These are phyloP conservation scores for Tenthredo distinguenda DNA, from an alignment of 2,888 invertebrate genomes.

Conservation along the genomic window DNA sequence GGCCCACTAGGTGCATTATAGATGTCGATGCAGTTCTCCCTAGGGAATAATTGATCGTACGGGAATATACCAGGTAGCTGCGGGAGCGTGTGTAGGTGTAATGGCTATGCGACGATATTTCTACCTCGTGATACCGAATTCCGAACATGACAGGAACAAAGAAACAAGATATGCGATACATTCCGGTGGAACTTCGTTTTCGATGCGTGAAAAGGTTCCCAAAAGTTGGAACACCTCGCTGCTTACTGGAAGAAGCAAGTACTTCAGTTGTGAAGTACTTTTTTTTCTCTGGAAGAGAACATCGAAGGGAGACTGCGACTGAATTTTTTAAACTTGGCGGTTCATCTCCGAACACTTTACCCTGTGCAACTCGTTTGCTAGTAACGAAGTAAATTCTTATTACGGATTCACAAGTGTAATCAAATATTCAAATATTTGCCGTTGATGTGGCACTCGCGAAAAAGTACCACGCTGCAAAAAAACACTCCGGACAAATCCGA, in stretches of 20 bases:
- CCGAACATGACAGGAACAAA: background rate
- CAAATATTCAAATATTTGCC: constrained; percentile 10
- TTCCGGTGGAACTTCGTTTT: background rate
- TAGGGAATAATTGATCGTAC: constrained; percentile 43
- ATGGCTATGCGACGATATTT: background rate
- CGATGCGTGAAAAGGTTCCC: background rate
- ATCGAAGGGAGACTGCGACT: background rate
- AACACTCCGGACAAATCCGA: background rate
- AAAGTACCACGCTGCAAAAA: background rate
- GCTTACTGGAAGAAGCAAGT: too few species aligned
- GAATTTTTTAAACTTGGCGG: background rate
- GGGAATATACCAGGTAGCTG: background rate
- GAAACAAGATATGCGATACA: too few species aligned
- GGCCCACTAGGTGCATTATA: constrained; percentile 36
- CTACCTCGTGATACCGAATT: background rate
- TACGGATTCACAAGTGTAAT: constrained; percentile 13
- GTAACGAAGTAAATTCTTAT: constrained; percentile 17
- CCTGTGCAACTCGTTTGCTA: background rate
- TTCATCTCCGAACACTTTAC: background rate
- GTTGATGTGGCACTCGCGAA: background rate
- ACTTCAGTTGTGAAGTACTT: too few species aligned
- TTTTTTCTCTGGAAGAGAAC: background rate
- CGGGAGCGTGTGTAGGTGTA: background rate
- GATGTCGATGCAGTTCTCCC: constrained; percentile 32
- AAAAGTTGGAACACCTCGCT: too few species aligned